phyloP scores from a whole-genome alignment of 53 echinoderm and acorn worm genomes.

The Apostichopus leukothele region DNA sequence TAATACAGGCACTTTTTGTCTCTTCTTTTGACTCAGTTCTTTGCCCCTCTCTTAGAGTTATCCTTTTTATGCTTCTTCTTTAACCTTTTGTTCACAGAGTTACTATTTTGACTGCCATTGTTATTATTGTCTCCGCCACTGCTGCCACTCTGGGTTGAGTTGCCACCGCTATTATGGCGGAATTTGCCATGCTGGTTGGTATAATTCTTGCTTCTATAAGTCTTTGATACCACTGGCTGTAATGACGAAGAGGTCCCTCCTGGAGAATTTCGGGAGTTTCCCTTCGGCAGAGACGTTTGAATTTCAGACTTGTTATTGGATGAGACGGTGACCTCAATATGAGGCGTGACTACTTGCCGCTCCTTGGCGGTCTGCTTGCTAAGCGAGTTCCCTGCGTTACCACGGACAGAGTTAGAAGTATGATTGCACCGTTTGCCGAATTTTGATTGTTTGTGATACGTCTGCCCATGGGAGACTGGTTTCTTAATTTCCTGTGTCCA shows the following conservation, averaged over 20 bases:
- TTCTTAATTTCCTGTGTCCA: conserved; percentile 4
- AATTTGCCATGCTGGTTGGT: conserved; percentile 54
- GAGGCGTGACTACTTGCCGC: conserved; percentile 23
- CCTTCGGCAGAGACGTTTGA: not conserved
- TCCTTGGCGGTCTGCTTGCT: conserved; percentile 16
- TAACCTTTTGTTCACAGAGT: conserved; percentile 51
- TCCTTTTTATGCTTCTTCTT: conserved; percentile 77
- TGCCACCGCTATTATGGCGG: conserved; percentile 55
- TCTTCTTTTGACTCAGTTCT: not conserved
- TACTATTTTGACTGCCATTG: conserved; percentile 47
- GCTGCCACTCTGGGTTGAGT: conserved; percentile 33
- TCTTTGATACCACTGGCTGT: conserved; percentile 73
- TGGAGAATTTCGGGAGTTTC: not conserved
- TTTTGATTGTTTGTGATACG: not conserved
- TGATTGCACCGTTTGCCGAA: conserved; percentile 39
- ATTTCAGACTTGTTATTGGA: conserved; percentile 48
- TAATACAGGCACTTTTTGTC: not conserved
- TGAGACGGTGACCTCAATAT: conserved; percentile 41
- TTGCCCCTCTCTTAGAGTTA: conserved; percentile 40
- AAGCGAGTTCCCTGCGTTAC: not conserved
- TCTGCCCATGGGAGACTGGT: conserved; percentile 11
- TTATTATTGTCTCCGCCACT: conserved; percentile 62
- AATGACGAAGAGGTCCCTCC: conserved; percentile 22
- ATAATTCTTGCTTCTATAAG: conserved; percentile 71
- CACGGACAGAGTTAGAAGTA: not conserved